Evolutionary conservation across 2,113 vertebrate species (phyloP), one percentile per base, ranked within the genome.

Genomic region (Neodon shergylaensis): DNA sequence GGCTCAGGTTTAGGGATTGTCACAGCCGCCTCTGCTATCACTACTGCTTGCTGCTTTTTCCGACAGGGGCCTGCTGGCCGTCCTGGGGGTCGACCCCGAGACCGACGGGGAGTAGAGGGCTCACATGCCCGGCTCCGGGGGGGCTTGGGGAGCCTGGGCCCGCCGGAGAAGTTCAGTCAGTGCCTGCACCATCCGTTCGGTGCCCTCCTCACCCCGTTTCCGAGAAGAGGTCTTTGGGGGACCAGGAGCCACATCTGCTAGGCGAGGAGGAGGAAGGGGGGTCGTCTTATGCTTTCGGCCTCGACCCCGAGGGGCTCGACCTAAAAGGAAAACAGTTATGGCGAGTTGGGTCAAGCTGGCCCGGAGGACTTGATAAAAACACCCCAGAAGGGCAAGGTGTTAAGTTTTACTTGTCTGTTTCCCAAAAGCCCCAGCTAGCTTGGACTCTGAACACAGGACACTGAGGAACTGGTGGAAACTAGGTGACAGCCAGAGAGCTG

Each of bases 121-220:
- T 97, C 97, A 86, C 94, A 92, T n/a, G 91, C 92, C 33, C 96
- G 96, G 74, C 63, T 96, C 90, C 97, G 93, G 58, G 97, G 97
- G 94, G 49, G 31, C 76, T n/a, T 95, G 97, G 58, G 97, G 95
- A 72, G 96, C 94, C 96, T 98, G 98, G 77, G 96, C 94, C 95
- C 97, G 93, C 95, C 97, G 97, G 66, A 98, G 98, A 94, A 98
- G 97, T 94, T 98, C 97, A 39, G 98, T 97, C 96, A 98, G 96
- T 93, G 97, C 98, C 95, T 98, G 98, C 90, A 98, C 98, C 98
- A 98, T 98, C 28, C 97, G 97, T 83, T 98, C 97, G 63, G 97
- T 97, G 88, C 98, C 97, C 70, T 98, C 97, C 96, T 98, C 98
- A 70, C 96, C 98, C 90, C 97, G 95, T 95, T 97, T 97, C 92